Base-by-base conservation (phyloP, 2,888 invertebrate species). In the Cryptocephalus primarius region DNA sequence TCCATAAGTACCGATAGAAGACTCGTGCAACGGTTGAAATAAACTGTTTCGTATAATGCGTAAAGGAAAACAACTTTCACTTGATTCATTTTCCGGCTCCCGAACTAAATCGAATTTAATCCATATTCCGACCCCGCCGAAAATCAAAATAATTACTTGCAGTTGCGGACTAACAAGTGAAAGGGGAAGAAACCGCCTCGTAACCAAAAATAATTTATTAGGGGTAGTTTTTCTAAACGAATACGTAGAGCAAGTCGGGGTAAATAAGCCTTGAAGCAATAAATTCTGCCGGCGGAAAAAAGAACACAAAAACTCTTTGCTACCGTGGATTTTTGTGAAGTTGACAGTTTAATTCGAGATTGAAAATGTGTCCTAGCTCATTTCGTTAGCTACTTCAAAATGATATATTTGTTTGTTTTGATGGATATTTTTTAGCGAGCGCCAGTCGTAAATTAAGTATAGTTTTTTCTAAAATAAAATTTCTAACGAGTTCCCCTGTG, bases 61-160 rank as follows among this genome's bases (percentile, higher is more conserved):
- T 22, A 22, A 22, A n/a, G n/a, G n/a, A n/a, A n/a, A n/a, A n/a
- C n/a, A n/a, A 22, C 22, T 22, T 22, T 6, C 22, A 2, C 44
- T 48, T 47, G 47, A 49, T 51, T 50, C 48, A 50, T 47, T 49
- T 47, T 48, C 43, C 31, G 46, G 43, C 44, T 38, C 51, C 40
- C 49, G 42, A 41, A 44, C 46, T 42, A 45, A 50, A 51, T 57
- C 58, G 53, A 59, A 56, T 58, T 57, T 54, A 55, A 57, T 57
- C 54, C 49, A 47, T 22, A 22, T 22, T 22, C 22, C 22, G 22
- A 22, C 36, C n/a, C n/a, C 36, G 12, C 12, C 36, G 11, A n/a
- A 36, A 36, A 36, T 36, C 36, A 36, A 36, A 36, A 36, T 36
- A 12, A 36, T 36, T 43, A 44, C 13, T 22, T 11, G 22, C 13